A percentile compares a stretch with the other conserved stretches of the same genome.
Evolutionary conservation across 2,888 invertebrate species (phyloP).

Genomic region (Amaurobius ferox): DNA sequence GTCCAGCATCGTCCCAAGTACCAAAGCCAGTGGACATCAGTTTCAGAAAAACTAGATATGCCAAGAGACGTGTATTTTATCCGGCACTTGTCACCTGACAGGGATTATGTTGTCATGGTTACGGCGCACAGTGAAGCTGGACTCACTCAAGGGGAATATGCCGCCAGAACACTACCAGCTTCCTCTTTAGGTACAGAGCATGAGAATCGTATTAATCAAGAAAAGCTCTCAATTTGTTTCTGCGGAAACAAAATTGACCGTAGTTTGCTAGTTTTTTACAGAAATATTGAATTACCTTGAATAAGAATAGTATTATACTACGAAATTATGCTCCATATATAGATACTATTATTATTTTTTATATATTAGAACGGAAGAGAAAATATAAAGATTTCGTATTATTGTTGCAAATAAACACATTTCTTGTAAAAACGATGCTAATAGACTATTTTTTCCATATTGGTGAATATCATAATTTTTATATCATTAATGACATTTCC

Average conservation of each 20-base stretch:
- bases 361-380: no score
- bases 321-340: no score
- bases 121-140: conserved; percentile 72
- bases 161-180: conserved; percentile 64
- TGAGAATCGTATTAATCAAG: neutral
- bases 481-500: no score
- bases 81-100: conserved; percentile 53
- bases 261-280: neutral
- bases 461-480: no score
- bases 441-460: no score
- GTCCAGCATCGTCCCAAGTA: conserved; percentile 75
- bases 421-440: no score
- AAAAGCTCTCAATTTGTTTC: no score
- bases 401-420: no score
- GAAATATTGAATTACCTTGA: neutral
- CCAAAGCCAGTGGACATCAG: conserved; percentile 61
- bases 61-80: conserved; percentile 40
- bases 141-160: conserved; percentile 67
- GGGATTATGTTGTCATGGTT: conserved; percentile 69
- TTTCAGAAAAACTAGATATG: conserved; percentile 35
- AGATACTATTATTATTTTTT: no score
- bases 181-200: neutral
- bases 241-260: neutral
- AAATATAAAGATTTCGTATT: no score
- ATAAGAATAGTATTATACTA: no score